Evolutionary conservation across 2,113 vertebrate genomes (phyloP), one percentile per base, ranked within the genome.

Genomic region (Perca fluviatilis): DNA sequence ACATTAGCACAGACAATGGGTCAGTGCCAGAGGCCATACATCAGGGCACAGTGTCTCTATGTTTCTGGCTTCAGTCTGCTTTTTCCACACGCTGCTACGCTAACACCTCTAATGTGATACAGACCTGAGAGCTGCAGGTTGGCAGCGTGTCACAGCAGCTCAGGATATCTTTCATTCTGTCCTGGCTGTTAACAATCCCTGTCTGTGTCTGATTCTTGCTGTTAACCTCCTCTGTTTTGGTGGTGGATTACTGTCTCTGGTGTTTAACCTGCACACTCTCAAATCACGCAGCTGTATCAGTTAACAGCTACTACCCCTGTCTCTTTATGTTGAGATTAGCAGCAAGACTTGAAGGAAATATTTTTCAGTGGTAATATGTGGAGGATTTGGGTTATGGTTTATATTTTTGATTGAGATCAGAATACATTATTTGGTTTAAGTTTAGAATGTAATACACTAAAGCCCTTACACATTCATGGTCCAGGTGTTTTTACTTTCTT

Each of bases 1-100:
- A 82, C 75, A 62, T 76, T 84, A 77, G 74, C 80, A 67, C 19
- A 63, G 74, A 85, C 86, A 79, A 66, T 19, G 0, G 77, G 70
- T 61, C 54, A 30, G 27, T 25, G 68, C 56, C 58, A 82, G 79
- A 70, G 64, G 71, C 77, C 77, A 54, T 33, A 62, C 75, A 78
- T 46, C 64, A 84, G 61, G 27, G 27, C 43, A 81, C 71, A 72
- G 65, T 8, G 3, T 65, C 79, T 80, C 60, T 50, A 58, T 82
- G 69, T 70, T 66, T 64, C 74, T 83, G 75, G 76, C 81, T 46
- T 13, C 60, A 1, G 64, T 60, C 43, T 10, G 40, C 2, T 62
- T 46, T 60, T 16, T 23, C 54, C 60, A n/a, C 62, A 27, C 3
- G 62, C 57, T 62, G 70, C 53, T 27, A 51, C 5, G 8, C 68